These are phyloP conservation scores for Brachyalestes nurse DNA, from an alignment of 2,797 vertebrate species.

Conservation along the genomic window DNA sequence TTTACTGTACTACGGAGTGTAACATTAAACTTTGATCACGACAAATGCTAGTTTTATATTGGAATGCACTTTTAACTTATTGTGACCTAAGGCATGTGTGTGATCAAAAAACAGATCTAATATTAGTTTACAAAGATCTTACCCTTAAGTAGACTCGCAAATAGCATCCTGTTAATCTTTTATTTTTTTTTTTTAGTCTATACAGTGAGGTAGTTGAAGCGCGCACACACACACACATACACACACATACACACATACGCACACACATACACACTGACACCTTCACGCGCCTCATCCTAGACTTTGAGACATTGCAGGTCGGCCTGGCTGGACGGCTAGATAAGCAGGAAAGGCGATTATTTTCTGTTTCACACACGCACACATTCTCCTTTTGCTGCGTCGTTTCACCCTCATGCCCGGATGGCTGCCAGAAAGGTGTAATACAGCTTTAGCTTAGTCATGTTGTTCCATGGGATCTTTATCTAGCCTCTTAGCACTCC, in stretches of 20 bases:
- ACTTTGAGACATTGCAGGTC: constrained; percentile 47
- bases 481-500: constrained; percentile 8
- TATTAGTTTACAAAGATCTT: no score
- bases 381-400: constrained; percentile 25
- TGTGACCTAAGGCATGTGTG: no score
- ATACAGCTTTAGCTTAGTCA: constrained; percentile 11
- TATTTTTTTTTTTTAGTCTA: background rate
- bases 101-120: no score
- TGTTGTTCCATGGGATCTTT: constrained; percentile 41
- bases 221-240: no score
- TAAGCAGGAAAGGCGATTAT: constrained; percentile 75
- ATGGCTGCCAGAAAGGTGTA: constrained; percentile 44
- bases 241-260: no score
- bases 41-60: no score
- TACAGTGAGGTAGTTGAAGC: background rate
- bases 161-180: background rate
- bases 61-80: no score
- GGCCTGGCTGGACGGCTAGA: constrained; percentile 65
- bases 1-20: no score
- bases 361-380: constrained; percentile 57
- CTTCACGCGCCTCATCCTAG: background rate
- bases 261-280: no score
- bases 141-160: no score
- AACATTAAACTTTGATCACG: no score
- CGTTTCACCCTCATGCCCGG: constrained; percentile 64